Conservation (phyloP, 2,888 invertebrate genomes). For the Ditula angustiorana region DNA sequence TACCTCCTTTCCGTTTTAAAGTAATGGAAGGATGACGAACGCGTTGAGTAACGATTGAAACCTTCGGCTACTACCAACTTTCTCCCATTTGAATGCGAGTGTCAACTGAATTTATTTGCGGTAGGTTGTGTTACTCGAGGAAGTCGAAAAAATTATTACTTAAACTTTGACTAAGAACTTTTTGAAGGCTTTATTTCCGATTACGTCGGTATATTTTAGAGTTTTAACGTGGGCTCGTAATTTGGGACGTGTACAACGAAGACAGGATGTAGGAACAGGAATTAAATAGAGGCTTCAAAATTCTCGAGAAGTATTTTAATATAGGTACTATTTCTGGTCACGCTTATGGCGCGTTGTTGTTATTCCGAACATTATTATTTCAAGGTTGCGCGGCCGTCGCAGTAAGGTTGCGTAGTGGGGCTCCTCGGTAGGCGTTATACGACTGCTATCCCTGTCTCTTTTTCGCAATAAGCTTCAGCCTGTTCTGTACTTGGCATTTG, state of each 20-base stretch:
- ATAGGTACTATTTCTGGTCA: constrained; percentile 81
- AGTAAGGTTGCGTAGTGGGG: constrained; percentile 84
- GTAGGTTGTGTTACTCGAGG: constrained; percentile 35
- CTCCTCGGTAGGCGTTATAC: constrained; percentile 83
- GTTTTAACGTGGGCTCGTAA: constrained; percentile 9
- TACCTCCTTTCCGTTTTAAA: constrained; percentile 12
- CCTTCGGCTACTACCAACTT: constrained; percentile 77
- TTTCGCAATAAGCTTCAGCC: constrained; percentile 75
- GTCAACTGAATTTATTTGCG: constrained; percentile 51
- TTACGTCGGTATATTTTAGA: constrained; percentile 11
- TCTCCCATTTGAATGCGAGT: constrained; percentile 71
- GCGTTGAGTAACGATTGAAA: constrained; percentile 81
- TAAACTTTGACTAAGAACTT: not conserved
- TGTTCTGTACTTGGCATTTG: constrained; percentile 78
- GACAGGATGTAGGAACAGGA: constrained; percentile 58
- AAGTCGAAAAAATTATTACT: constrained; percentile 11
- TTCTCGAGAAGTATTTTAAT: constrained; percentile 74
- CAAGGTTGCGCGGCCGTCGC: constrained; percentile 85
- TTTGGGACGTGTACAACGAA: constrained; percentile 13
- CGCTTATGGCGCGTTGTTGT: constrained; percentile 84
- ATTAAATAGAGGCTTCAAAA: constrained; percentile 65
- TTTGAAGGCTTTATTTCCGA: not conserved
- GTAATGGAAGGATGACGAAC: constrained; percentile 67
- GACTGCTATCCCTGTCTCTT: constrained; percentile 79
- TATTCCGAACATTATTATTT: constrained; percentile 86